Conservation (phyloP, 1,140 invertebrate genomes). For the Drosophila dunni region DNA sequence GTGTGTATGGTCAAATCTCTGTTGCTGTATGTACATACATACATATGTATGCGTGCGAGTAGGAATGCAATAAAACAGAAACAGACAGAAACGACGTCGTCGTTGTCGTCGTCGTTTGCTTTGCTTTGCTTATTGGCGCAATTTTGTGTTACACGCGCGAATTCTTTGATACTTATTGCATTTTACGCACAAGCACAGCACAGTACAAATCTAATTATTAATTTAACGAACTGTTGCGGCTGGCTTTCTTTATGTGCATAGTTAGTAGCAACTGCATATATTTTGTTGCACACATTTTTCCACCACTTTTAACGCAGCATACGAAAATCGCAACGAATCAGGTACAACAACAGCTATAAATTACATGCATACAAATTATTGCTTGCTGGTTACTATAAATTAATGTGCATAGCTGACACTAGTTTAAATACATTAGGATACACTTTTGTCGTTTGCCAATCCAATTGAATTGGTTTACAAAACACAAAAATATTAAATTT, state of each 20-base stretch:
- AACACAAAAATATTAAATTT: constrained; percentile 75
- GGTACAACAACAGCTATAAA: constrained; percentile 50
- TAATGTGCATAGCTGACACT: constrained; percentile 35
- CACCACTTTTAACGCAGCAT: constrained; percentile 52
- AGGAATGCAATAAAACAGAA: constrained; percentile 72
- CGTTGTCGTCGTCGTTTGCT: constrained; percentile 22
- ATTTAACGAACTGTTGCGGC: constrained; percentile 33
- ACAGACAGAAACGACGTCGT: constrained; percentile 53
- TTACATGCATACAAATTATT: constrained; percentile 46
- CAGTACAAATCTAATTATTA: constrained; percentile 29
- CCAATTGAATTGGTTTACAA: constrained; percentile 42
- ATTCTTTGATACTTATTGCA: constrained; percentile 34
- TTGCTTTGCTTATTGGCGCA: constrained; percentile 78
- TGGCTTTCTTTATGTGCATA: constrained; percentile 27
- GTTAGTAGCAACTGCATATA: constrained; percentile 48
- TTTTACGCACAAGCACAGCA: constrained; percentile 29
- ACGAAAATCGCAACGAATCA: constrained; percentile 49
- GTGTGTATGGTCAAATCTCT: constrained; percentile 68
- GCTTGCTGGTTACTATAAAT: constrained; percentile 3
- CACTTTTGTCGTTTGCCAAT: constrained; percentile 34
- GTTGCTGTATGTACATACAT: constrained; percentile 56
- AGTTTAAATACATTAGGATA: constrained; percentile 9
- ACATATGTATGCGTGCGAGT: constrained; percentile 48
- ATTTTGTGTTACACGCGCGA: constrained; percentile 71
- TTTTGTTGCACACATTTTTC: constrained; percentile 57